phyloP scores from a whole-genome alignment of 2,888 invertebrate genomes.

The Glyphotaelius pellucidus region DNA sequence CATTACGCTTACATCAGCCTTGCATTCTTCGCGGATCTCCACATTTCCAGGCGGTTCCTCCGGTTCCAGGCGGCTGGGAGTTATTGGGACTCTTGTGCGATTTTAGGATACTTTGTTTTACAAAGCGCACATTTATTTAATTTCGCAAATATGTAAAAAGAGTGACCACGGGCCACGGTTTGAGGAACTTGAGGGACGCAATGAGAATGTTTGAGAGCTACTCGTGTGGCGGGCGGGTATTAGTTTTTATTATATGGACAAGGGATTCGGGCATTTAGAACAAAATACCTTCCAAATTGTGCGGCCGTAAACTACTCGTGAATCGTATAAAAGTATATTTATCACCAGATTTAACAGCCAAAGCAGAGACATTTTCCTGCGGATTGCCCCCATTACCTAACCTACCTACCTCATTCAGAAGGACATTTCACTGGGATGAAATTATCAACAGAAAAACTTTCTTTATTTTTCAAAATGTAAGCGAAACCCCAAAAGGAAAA shows the following conservation, averaged over 20 bases:
- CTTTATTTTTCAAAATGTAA: neutral
- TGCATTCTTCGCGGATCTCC: too few relatives aligned
- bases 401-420: neutral
- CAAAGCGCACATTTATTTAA: too few relatives aligned
- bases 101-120: neutral
- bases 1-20: too few relatives aligned
- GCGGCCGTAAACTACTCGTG: neutral
- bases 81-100: too few relatives aligned
- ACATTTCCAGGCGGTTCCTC: too few relatives aligned
- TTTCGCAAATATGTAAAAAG: too few relatives aligned
- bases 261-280: conserved; percentile 47
- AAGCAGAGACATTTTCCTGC: neutral
- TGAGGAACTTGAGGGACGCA: neutral
- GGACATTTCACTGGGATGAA: neutral
- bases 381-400: neutral
- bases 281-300: conserved; percentile 39
- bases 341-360: neutral
- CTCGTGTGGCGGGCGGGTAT: conserved; percentile 13
- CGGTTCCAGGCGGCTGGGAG: too few relatives aligned
- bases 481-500: neutral
- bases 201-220: neutral
- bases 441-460: neutral
- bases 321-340: neutral
- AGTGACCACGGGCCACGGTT: neutral
- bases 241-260: conserved; percentile 49